Base-by-base conservation (phyloP, 2,797 vertebrate species). In the Eulemur coronatus region DNA sequence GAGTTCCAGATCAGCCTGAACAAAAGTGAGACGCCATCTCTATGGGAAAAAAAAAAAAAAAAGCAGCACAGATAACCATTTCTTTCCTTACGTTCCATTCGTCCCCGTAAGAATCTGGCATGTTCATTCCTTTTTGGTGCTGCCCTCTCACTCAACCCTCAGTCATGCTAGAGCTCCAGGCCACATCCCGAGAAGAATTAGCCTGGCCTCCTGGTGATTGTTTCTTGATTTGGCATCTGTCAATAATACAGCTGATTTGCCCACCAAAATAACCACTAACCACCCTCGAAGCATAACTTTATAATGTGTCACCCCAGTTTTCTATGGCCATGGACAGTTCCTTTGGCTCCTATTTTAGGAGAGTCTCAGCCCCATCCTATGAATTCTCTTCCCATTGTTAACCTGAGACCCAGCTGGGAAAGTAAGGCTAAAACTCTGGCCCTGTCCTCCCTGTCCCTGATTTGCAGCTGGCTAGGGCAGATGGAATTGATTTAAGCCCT, bases 401-500 rank as follows among this genome's bases (percentile, higher is more conserved):
- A 94, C 88, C 96, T 94, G 97, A 89, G 93, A 93, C 97, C 97
- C 98, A 98, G 98, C 98, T 98, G 98, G 98, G 98, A 98, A 84
- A 33, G 41, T 75, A 84, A 95, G 67, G 0, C 97, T 97, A 75
- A 98, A 96, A 84, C 97, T 94, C 57, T 50, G 79, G 88, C 96
- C 73, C 80, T 93, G 41, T 97, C 91, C 70, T 97, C 91, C 92
- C 70, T 81, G 80, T 81, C 91, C 59, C 91, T 96, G 96, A 61
- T 96, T 97, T 3, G 91, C 98, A 98, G 98, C 98, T 98, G 96
- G 97, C 98, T 28, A 4, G 96, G 97, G 89, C 98, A 98, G 98
- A 98, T 99, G 98, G 98, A 98, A 98, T 98, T 98, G 97, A 98
- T 99, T 98, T 98, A 97, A 98, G 96, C 96, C 97, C 69, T 93